These are phyloP conservation scores for Synergus umbraculus DNA, from an alignment of 2,888 invertebrate genomes.

Conservation along the genomic window DNA sequence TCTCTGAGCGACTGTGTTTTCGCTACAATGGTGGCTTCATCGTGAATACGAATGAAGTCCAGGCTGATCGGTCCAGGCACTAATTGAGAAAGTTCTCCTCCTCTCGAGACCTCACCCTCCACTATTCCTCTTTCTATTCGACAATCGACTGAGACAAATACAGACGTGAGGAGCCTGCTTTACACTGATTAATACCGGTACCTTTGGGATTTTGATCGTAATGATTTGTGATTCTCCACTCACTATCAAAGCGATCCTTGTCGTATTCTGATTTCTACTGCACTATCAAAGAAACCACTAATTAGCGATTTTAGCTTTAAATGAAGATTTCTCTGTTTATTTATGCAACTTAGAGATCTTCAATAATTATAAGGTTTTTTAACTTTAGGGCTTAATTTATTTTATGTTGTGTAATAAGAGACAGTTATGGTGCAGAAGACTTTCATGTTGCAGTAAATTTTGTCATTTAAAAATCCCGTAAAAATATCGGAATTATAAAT, in stretches of 20 bases:
- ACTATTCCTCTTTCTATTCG: slow-evolving; percentile 41
- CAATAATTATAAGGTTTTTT: neutral
- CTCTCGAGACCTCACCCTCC: slow-evolving; percentile 43
- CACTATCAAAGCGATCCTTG: slow-evolving; percentile 48
- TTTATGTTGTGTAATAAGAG: no score
- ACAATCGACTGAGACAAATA: slow-evolving; percentile 46
- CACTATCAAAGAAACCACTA: slow-evolving; percentile 9
- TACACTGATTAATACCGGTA: slow-evolving; percentile 54
- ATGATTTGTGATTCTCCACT: slow-evolving; percentile 52
- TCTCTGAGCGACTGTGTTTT: slow-evolving; percentile 45
- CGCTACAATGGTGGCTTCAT: slow-evolving; percentile 61
- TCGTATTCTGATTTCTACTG: slow-evolving; percentile 40
- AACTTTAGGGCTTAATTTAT: neutral
- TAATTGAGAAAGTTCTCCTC: slow-evolving; percentile 70
- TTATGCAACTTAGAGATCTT: neutral
- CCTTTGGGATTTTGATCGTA: slow-evolving; percentile 52
- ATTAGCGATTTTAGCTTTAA: neutral
- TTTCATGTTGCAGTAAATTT: no score
- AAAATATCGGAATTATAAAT: no score
- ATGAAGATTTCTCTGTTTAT: slow-evolving; percentile 14
- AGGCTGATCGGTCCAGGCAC: slow-evolving; percentile 65
- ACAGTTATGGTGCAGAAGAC: no score
- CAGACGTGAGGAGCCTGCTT: slow-evolving; percentile 43
- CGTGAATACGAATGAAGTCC: slow-evolving; percentile 69
- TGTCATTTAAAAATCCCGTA: no score